Evolutionary conservation across 2,113 vertebrate genomes (phyloP).

Genomic region (Varanus komodoensis): DNA sequence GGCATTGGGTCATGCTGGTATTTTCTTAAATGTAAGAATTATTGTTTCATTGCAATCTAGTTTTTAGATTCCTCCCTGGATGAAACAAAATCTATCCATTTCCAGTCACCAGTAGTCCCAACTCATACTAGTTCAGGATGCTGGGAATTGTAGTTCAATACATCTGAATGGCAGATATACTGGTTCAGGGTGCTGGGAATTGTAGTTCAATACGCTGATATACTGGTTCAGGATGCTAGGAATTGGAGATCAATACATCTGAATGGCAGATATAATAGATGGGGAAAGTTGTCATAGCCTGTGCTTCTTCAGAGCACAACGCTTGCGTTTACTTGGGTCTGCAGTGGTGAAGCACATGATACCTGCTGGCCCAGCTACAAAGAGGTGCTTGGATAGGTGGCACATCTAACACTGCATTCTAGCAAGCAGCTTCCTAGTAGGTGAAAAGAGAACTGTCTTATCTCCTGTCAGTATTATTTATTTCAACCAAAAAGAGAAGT

Average conservation of each 20-base stretch:
- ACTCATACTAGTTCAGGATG: too few species aligned
- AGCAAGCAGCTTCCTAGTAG: not conserved
- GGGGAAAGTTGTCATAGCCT: not conserved
- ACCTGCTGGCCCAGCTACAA: not conserved
- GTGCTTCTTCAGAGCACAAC: not conserved
- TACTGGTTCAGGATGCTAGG: too few species aligned
- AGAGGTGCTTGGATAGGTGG: not conserved
- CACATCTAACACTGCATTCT: not conserved
- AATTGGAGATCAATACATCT: not conserved
- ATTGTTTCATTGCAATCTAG: not conserved
- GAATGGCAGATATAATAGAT: not conserved
- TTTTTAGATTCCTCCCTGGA: not conserved
- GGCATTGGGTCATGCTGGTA: not conserved
- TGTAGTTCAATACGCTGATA: too few species aligned
- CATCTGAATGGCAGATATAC: not conserved
- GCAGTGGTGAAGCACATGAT: not conserved
- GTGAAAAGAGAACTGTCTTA: not conserved
- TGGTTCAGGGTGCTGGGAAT: too few species aligned
- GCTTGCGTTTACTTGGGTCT: not conserved
- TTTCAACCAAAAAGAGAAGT: slow-evolving; percentile 6
- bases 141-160: too few species aligned
- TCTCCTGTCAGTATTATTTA: not conserved
- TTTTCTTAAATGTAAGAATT: not conserved
- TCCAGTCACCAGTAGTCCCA: not conserved
- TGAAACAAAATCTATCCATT: not conserved